Conservation (phyloP, 2,113 vertebrate species). For the Misgurnus mizolepis region DNA sequence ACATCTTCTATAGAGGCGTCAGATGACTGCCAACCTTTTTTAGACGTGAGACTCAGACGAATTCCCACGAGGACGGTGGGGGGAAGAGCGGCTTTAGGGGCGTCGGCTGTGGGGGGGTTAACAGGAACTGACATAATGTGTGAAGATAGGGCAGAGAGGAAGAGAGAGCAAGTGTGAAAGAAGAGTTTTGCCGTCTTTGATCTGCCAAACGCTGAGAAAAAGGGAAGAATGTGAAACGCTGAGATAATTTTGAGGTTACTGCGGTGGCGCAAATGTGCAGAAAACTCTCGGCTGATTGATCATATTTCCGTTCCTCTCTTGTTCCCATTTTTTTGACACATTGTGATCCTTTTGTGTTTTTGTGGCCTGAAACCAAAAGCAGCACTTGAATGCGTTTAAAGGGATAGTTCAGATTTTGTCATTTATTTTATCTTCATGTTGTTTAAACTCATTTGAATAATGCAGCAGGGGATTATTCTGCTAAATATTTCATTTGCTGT, state of each 20-base stretch:
- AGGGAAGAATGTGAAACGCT: slow-evolving; percentile 30
- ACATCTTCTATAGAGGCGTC: slow-evolving; percentile 32
- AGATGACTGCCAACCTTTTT: slow-evolving; percentile 48
- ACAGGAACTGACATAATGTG: slow-evolving; percentile 52
- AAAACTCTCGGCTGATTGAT: slow-evolving; percentile 4
- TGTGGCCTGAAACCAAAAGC: background rate
- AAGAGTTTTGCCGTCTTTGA: slow-evolving; percentile 46
- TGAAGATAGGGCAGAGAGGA: slow-evolving; percentile 46
- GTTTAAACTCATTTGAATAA: background rate
- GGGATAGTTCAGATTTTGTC: background rate
- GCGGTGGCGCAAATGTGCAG: background rate
- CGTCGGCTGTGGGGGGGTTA: background rate
- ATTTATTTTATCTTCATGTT: background rate
- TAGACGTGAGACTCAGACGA: slow-evolving; percentile 46
- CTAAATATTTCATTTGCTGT: background rate
- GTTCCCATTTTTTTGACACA: slow-evolving; percentile 13
- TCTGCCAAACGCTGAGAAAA: slow-evolving; percentile 31
- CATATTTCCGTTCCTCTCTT: slow-evolving; percentile 35
- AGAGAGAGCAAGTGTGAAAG: slow-evolving; percentile 22
- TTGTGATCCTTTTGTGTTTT: background rate
- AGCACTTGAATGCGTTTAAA: background rate
- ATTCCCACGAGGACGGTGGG: slow-evolving; percentile 44
- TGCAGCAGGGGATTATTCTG: background rate
- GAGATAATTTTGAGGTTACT: slow-evolving; percentile 26
- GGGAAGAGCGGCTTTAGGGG: background rate